phyloP scores from a whole-genome alignment of 2,797 vertebrate genomes.

The Sebastolobus alascanus region DNA sequence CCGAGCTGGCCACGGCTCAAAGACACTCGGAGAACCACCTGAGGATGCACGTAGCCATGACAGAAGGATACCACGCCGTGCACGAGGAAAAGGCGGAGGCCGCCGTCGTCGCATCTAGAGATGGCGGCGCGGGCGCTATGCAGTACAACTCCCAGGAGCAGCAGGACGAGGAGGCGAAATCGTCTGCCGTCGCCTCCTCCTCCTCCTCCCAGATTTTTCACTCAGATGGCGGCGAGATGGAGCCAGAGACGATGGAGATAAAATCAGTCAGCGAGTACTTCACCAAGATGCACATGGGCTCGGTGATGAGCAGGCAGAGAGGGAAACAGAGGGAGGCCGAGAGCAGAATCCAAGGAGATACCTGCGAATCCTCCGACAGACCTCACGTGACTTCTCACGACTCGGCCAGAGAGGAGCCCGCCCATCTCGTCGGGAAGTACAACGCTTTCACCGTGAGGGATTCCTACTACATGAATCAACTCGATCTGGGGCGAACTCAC shows the following conservation, averaged over 20 bases:
- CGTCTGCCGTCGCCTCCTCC: slow-evolving; percentile 91
- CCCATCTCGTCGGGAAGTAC: slow-evolving; percentile 88
- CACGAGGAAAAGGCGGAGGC: slow-evolving; percentile 92
- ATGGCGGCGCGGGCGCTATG: slow-evolving; percentile 79
- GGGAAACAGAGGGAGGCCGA: slow-evolving; percentile 88
- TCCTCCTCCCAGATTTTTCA: slow-evolving; percentile 92
- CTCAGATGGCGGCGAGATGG: slow-evolving; percentile 96
- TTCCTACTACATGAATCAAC: slow-evolving; percentile 90
- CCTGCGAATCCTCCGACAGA: slow-evolving; percentile 83
- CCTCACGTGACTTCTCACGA: slow-evolving; percentile 83
- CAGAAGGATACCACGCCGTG: slow-evolving; percentile 90
- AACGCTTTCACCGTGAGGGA: slow-evolving; percentile 91
- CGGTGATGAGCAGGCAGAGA: slow-evolving; percentile 90
- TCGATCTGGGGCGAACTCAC: slow-evolving; percentile 93
- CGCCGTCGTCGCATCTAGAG: slow-evolving; percentile 66
- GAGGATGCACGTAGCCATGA: slow-evolving; percentile 91
- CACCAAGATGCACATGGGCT: slow-evolving; percentile 94
- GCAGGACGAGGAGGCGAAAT: slow-evolving; percentile 87
- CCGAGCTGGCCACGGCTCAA: slow-evolving; percentile 94
- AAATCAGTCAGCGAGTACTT: slow-evolving; percentile 98
- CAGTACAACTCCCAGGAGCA: slow-evolving; percentile 66
- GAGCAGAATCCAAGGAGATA: slow-evolving; percentile 80
- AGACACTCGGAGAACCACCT: slow-evolving; percentile 93
- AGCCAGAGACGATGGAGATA: slow-evolving; percentile 99
- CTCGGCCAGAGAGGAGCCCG: slow-evolving; percentile 83